Conservation (phyloP, 2,113 vertebrate genomes). For the Boleophthalmus pectinirostris region DNA sequence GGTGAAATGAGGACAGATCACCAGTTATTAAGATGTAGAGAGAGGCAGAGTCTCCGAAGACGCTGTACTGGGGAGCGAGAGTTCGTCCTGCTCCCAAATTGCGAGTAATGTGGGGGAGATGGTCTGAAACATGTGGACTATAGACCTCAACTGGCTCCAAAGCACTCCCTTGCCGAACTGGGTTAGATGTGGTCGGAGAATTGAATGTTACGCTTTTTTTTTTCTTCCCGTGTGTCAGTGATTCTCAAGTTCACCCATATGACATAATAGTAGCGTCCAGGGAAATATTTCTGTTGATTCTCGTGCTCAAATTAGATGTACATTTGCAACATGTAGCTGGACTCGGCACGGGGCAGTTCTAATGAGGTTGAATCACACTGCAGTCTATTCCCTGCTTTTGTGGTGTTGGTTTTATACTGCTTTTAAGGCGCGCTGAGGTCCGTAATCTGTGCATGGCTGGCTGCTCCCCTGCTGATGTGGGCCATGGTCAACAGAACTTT, state of each 20-base stretch:
- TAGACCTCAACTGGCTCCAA: conserved; percentile 50
- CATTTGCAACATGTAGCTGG: conserved; percentile 34
- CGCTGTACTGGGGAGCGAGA: conserved; percentile 45
- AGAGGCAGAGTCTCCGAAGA: conserved; percentile 48
- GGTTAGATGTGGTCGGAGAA: conserved; percentile 55
- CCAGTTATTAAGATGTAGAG: conserved; percentile 59
- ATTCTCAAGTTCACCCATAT: conserved; percentile 53
- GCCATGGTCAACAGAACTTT: conserved; percentile 33
- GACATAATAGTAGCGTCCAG: conserved; percentile 54
- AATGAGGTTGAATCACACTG: conserved; percentile 51
- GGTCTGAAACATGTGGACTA: conserved; percentile 57
- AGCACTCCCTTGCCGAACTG: conserved; percentile 49
- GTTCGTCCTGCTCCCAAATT: conserved; percentile 59
- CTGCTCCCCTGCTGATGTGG: conserved; percentile 16
- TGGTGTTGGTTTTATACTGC: conserved; percentile 20
- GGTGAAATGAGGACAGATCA: conserved; percentile 61
- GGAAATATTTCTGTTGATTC: conserved; percentile 18
- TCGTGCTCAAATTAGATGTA: conserved; percentile 42
- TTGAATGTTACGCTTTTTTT: conserved; percentile 49
- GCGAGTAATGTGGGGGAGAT: conserved; percentile 63
- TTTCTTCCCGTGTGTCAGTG: conserved; percentile 34
- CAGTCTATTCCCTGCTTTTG: conserved; percentile 27
- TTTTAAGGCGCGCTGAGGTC: conserved; percentile 23
- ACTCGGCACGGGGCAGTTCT: conserved; percentile 23
- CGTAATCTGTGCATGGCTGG: neutral